These are phyloP conservation scores for Chrysolina oricalcia DNA, from an alignment of 2,888 invertebrate genomes.

Conservation along the genomic window DNA sequence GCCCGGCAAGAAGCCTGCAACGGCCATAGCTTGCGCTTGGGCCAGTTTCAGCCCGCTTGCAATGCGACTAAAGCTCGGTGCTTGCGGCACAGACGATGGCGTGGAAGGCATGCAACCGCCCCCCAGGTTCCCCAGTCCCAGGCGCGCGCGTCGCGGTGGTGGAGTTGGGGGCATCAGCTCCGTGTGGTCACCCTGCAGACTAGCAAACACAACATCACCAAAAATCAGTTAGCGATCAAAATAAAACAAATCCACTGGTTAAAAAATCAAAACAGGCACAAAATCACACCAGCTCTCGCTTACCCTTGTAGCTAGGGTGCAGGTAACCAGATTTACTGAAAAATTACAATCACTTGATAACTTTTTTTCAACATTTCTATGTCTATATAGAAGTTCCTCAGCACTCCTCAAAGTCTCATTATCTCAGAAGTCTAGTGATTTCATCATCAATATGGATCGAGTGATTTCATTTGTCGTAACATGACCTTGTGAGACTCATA, in stretches of 20 bases:
- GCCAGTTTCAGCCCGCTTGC: conserved; percentile 82
- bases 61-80: conserved; percentile 75
- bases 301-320: conserved; percentile 77
- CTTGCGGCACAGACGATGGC: conserved; percentile 56
- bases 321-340: conserved; percentile 74
- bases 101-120: conserved; percentile 64
- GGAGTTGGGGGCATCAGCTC: conserved; percentile 79
- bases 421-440: conserved; percentile 39
- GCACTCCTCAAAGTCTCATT: conserved; percentile 41
- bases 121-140: conserved; percentile 64
- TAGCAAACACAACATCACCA: conserved; percentile 67
- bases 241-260: conserved; percentile 55
- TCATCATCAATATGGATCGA: neutral
- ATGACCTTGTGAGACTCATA: too few relatives aligned
- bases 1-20: conserved; percentile 79
- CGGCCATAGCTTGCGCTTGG: conserved; percentile 83
- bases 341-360: conserved; percentile 53
- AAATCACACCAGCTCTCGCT: conserved; percentile 71
- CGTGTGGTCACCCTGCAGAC: conserved; percentile 77
- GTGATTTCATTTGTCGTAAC: too few relatives aligned
- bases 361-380: conserved; percentile 14
- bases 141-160: conserved; percentile 73
- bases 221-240: conserved; percentile 64
- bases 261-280: conserved; percentile 63
- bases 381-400: conserved; percentile 3